Conservation (phyloP, 1,140 invertebrate species). For the Eriosoma lanigerum region DNA sequence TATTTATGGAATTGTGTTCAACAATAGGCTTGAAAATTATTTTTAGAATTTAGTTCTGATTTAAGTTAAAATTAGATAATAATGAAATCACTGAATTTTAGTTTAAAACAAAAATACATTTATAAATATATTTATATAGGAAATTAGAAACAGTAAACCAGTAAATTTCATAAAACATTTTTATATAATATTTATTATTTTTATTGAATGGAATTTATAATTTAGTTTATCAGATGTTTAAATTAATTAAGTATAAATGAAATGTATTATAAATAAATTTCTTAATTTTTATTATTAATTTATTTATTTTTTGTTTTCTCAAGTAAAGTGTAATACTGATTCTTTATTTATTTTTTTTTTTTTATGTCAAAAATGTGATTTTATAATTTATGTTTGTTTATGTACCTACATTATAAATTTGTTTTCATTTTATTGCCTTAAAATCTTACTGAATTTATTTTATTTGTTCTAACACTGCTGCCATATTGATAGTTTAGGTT, state of each 20-base stretch:
- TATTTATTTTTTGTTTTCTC: neutral
- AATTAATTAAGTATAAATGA: too few relatives aligned
- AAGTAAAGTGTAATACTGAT: neutral
- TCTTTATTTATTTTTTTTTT: conserved; percentile 14
- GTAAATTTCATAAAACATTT: neutral
- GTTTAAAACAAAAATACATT: neutral
- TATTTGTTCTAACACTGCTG: conserved; percentile 42
- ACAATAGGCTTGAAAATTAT: conserved; percentile 7
- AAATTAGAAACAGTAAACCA: neutral
- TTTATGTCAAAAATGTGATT: conserved; percentile 7
- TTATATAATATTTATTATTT: conserved; percentile 1
- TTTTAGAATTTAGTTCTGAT: conserved; percentile 6
- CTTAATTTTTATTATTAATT: neutral
- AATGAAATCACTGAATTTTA: neutral
- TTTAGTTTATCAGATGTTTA: neutral
- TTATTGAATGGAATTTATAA: conserved; percentile 20
- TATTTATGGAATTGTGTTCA: neutral
- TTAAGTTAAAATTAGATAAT: conserved; percentile 10
- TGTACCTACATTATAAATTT: neutral
- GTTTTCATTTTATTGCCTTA: neutral
- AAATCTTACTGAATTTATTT: neutral
- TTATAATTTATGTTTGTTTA: conserved; percentile 49
- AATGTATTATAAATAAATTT: neutral
- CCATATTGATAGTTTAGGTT: neutral
- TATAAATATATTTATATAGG: neutral